Conservation (phyloP, 1,140 invertebrate species). For the Euura saliciscinereae region DNA sequence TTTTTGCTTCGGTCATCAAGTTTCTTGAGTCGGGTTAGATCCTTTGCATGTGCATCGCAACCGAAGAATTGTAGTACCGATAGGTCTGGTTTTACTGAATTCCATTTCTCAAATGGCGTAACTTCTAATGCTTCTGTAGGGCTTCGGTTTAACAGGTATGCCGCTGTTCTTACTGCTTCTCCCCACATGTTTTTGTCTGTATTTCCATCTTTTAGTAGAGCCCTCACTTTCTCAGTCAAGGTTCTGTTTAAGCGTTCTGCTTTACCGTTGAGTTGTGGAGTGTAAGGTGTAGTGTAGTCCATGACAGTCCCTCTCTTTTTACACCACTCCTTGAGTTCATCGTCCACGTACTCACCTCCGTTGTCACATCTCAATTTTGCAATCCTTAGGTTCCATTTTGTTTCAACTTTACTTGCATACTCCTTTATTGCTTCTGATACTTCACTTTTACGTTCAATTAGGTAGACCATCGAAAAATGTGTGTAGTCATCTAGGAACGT, state of each 20-base stretch:
- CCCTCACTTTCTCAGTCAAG: slow-evolving; percentile 45
- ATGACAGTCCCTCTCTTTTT: slow-evolving; percentile 37
- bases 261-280: slow-evolving; percentile 53
- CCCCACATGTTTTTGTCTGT: slow-evolving; percentile 48
- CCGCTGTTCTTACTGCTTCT: slow-evolving; percentile 50
- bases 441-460: slow-evolving; percentile 41
- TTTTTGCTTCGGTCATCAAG: slow-evolving; percentile 23
- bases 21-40: slow-evolving; percentile 19
- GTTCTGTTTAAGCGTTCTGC: slow-evolving; percentile 53
- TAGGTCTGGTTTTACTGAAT: slow-evolving; percentile 19
- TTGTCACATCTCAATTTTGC: slow-evolving; percentile 25
- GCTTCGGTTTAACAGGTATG: slow-evolving; percentile 53
- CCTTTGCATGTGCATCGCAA: slow-evolving; percentile 25
- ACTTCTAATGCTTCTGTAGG: slow-evolving; percentile 26
- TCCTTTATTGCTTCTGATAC: slow-evolving; percentile 35
- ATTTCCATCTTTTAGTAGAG: slow-evolving; percentile 42
- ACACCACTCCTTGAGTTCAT: slow-evolving; percentile 28
- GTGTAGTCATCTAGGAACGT: slow-evolving; percentile 40
- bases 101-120: slow-evolving; percentile 20
- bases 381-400: slow-evolving; percentile 30
- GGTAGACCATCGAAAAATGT: slow-evolving; percentile 31
- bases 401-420: slow-evolving; percentile 35
- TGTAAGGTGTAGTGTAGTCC: slow-evolving; percentile 40
- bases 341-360: slow-evolving; percentile 22
- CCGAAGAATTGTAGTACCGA: slow-evolving; percentile 27